A percentile compares a stretch with the other conserved stretches of the same genome.
Conservation (phyloP, 2,888 invertebrate genomes). For the Loripinus fragilis region DNA sequence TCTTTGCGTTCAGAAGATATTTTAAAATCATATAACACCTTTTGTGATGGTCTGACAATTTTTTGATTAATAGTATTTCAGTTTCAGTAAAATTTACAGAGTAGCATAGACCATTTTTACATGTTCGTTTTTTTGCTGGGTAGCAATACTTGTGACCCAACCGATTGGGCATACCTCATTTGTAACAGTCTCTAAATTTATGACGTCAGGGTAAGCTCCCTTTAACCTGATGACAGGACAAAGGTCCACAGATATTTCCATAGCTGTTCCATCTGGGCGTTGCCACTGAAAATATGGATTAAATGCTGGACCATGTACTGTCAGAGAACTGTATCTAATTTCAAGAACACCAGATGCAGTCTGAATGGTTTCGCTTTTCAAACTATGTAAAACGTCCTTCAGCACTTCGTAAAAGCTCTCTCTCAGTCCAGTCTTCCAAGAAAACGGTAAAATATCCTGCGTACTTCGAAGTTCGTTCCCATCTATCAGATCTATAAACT, state of each 20-base stretch:
- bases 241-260: not conserved
- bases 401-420: not conserved
- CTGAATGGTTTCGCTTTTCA: not conserved
- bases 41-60: not conserved
- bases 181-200: not conserved
- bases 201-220: not conserved
- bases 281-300: not conserved
- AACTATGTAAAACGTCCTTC: not conserved
- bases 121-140: not conserved
- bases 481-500: not conserved
- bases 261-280: not conserved
- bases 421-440: not conserved
- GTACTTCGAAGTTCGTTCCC: not conserved
- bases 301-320: not conserved
- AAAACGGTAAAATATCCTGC: not conserved
- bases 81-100: not conserved
- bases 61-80: not conserved
- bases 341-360: not conserved
- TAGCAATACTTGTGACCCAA: not conserved
- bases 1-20: constrained; percentile 7
- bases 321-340: not conserved
- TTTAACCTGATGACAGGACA: not conserved
- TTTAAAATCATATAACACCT: constrained; percentile 1
- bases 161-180: not conserved
- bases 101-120: not conserved